Conservation (phyloP, 2,888 invertebrate species). For the Caenorhabditis doughertyi region DNA sequence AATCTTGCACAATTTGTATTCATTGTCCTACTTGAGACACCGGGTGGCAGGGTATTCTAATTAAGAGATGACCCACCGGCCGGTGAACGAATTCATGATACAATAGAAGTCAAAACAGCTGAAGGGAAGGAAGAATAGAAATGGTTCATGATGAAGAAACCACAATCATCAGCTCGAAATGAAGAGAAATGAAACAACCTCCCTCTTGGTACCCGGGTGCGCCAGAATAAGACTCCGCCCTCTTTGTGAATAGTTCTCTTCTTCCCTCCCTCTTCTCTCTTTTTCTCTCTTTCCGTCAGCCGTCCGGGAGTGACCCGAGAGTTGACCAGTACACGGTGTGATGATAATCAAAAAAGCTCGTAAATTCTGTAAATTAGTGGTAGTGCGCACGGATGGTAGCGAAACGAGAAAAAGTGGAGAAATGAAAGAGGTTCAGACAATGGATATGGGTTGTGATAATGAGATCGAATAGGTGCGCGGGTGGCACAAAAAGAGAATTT, state of each 20-base stretch:
- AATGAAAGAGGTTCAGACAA: conserved; percentile 1
- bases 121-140: neutral
- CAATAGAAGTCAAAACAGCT: conserved; percentile 45
- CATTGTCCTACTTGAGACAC: conserved; percentile 27
- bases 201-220: neutral
- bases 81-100: conserved; percentile 40
- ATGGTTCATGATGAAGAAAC: neutral
- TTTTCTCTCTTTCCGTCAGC: conserved; percentile 30
- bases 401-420: neutral
- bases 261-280: conserved; percentile 5
- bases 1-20: conserved; percentile 57
- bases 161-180: conserved; percentile 32
- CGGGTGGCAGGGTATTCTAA: conserved; percentile 35
- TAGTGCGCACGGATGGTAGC: conserved; percentile 20
- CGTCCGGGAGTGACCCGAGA: conserved; percentile 34
- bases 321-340: conserved; percentile 32
- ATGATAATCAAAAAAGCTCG: conserved; percentile 60
- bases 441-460: conserved; percentile 47
- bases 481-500: conserved; percentile 7
- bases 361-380: conserved; percentile 61
- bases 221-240: conserved; percentile 37
- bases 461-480: conserved; percentile 45
- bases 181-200: conserved; percentile 43
- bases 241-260: conserved; percentile 42
- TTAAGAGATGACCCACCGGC: conserved; percentile 19